A percentile compares a stretch with the other conserved stretches of the same genome.
These are phyloP conservation scores for Leptopilina syphax DNA, from an alignment of 2,888 invertebrate genomes.

Conservation along the genomic window DNA sequence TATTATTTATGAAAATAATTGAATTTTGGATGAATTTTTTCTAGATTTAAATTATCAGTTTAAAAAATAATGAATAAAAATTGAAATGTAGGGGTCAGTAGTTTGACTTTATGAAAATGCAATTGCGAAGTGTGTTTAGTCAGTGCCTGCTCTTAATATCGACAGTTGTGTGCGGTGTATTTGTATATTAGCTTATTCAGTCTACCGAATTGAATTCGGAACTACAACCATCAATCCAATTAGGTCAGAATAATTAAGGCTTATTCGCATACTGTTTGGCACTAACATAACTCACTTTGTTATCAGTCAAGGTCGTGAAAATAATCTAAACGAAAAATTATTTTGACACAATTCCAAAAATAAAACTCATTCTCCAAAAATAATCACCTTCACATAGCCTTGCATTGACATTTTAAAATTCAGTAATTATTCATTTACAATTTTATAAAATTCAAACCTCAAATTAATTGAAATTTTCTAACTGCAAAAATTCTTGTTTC, in stretches of 20 bases:
- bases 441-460: too few relatives aligned
- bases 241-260: conserved; percentile 27
- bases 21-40: too few relatives aligned
- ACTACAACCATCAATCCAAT: conserved; percentile 21
- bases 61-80: too few relatives aligned
- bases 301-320: neutral
- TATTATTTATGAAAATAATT: too few relatives aligned
- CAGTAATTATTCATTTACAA: too few relatives aligned
- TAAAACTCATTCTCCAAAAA: neutral
- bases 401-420: too few relatives aligned
- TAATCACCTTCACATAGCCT: too few relatives aligned
- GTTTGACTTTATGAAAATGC: too few relatives aligned
- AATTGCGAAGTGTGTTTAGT: neutral
- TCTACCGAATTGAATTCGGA: conserved; percentile 18
- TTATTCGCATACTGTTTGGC: neutral
- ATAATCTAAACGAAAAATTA: neutral
- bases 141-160: neutral
- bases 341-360: neutral
- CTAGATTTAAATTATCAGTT: too few relatives aligned
- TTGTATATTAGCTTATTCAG: neutral
- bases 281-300: conserved; percentile 11
- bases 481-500: too few relatives aligned
- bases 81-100: too few relatives aligned
- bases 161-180: neutral
- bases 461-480: too few relatives aligned